These are phyloP conservation scores for Podarcis cretensis DNA, from an alignment of 2,113 vertebrate species.

Conservation along the genomic window DNA sequence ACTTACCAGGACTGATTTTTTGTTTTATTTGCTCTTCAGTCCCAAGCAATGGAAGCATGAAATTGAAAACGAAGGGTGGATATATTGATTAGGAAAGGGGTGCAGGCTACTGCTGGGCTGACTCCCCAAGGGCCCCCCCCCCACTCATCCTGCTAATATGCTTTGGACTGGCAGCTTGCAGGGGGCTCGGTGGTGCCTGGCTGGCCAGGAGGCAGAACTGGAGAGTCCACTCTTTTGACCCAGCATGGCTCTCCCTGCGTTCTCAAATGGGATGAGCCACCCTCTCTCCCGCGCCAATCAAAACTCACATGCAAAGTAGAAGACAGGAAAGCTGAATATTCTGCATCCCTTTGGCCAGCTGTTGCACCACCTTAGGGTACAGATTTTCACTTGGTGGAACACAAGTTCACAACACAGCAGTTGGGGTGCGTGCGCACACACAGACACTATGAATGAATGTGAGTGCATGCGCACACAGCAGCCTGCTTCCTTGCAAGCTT, in stretches of 20 bases:
- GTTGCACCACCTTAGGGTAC: too few species aligned
- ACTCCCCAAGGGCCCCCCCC: background rate
- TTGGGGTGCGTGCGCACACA: fast-evolving
- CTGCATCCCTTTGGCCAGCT: background rate
- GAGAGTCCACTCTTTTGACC: background rate
- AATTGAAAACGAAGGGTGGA: slow-evolving; percentile 7
- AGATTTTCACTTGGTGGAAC: too few species aligned
- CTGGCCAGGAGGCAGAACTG: background rate
- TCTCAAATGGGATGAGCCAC: background rate
- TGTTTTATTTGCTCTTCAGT: slow-evolving; percentile 42
- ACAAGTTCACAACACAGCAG: too few species aligned
- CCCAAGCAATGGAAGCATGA: slow-evolving; percentile 32
- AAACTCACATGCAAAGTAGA: background rate
- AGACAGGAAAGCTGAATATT: background rate
- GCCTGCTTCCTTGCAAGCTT: slow-evolving; percentile 19
- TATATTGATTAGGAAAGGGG: background rate
- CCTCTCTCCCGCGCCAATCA: background rate
- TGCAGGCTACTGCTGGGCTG: background rate
- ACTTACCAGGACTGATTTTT: slow-evolving; percentile 47
- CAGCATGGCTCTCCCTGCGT: background rate
- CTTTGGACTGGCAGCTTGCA: too few species aligned
- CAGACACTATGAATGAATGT: too few species aligned
- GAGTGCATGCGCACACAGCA: background rate
- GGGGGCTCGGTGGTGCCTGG: background rate
- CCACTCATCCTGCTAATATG: too few species aligned